phyloP scores from a whole-genome alignment of 2,113 vertebrate species.

The Pagrus major region DNA sequence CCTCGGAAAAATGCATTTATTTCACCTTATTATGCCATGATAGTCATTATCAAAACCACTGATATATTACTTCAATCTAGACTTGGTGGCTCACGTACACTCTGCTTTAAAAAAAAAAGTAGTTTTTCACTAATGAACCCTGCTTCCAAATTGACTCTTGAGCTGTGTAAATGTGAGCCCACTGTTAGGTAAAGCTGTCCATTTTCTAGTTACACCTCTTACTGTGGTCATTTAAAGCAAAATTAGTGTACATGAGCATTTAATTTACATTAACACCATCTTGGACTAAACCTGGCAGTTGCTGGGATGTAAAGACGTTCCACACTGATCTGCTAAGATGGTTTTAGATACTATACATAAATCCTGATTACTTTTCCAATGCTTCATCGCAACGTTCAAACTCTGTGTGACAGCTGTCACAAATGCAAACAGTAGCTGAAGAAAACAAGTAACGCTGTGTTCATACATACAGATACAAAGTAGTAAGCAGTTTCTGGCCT shows the following conservation, averaged over 20 bases:
- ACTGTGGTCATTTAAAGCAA: not conserved
- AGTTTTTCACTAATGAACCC: not conserved
- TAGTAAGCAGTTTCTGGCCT: too few relatives aligned
- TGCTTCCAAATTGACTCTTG: not conserved
- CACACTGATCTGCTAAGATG: not conserved
- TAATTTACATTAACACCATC: not conserved
- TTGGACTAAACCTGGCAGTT: not conserved
- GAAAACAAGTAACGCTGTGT: not conserved
- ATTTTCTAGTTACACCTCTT: not conserved
- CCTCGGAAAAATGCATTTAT: not conserved
- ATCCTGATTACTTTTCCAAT: not conserved
- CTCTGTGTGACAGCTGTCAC: not conserved
- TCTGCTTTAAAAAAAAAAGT: not conserved
- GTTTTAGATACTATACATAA: not conserved
- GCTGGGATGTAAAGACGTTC: not conserved
- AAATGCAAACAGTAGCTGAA: not conserved
- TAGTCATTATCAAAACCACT: constrained; percentile 3
- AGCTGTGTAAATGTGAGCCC: constrained; percentile 1
- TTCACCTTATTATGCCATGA: not conserved
- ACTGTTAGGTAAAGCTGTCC: not conserved
- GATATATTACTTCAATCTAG: not conserved
- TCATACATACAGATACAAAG: not conserved
- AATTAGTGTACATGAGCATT: not conserved
- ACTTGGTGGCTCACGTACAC: not conserved
- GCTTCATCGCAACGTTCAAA: too few relatives aligned